These are phyloP conservation scores for Agonopterix heracliana DNA, from an alignment of 2,888 invertebrate species.

Conservation along the genomic window DNA sequence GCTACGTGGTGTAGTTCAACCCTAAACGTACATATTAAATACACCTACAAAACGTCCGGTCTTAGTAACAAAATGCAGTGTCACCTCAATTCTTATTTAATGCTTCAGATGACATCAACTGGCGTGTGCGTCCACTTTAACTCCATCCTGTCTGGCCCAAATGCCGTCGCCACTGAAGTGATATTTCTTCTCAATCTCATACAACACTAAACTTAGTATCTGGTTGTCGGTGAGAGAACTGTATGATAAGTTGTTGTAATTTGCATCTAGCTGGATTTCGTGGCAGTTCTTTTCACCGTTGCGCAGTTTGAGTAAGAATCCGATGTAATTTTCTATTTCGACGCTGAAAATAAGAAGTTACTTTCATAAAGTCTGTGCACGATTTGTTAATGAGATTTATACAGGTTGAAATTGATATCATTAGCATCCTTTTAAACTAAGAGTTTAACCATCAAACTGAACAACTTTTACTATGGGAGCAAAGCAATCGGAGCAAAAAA, in stretches of 20 bases:
- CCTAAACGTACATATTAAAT: too few species aligned
- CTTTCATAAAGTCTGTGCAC: not conserved
- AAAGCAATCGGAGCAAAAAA: too few species aligned
- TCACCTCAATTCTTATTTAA: too few species aligned
- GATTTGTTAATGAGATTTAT: too few species aligned
- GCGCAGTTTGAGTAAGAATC: slow-evolving; percentile 32
- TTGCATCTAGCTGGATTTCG: slow-evolving; percentile 25
- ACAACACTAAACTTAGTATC: slow-evolving; percentile 79
- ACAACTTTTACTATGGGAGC: too few species aligned
- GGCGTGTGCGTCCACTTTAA: slow-evolving; percentile 25
- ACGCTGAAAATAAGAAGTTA: slow-evolving; percentile 33
- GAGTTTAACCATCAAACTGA: too few species aligned
- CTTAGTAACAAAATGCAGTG: too few species aligned
- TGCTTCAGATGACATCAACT: slow-evolving; percentile 7
- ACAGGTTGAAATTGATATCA: too few species aligned
- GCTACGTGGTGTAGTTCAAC: too few species aligned
- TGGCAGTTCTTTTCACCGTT: slow-evolving; percentile 11
- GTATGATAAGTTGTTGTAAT: slow-evolving; percentile 35
- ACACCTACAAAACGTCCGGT: too few species aligned
- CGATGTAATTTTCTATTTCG: slow-evolving; percentile 44
- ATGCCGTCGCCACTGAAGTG: slow-evolving; percentile 87
- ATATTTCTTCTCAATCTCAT: slow-evolving; percentile 82
- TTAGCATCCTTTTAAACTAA: too few species aligned
- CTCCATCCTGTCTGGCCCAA: slow-evolving; percentile 65
- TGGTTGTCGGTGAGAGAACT: slow-evolving; percentile 59